These are phyloP conservation scores for Falco berigora DNA, from an alignment of 2,797 vertebrate genomes.

Conservation along the genomic window DNA sequence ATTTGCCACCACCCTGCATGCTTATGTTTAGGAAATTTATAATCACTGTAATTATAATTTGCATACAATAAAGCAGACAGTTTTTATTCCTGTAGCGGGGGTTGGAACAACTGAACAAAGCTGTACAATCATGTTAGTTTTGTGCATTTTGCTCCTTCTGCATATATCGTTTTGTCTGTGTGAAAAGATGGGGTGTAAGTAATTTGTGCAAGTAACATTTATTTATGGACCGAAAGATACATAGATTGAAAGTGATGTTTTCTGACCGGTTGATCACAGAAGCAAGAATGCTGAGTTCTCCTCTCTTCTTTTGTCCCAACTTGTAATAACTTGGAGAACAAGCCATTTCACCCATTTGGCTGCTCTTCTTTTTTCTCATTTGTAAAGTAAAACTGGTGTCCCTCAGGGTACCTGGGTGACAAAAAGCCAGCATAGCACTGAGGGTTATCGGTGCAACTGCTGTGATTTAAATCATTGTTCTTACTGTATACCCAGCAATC, in stretches of 20 bases:
- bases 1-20: background rate
- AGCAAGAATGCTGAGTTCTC: background rate
- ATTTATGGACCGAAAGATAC: rapidly evolving
- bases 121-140: rapidly evolving
- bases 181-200: background rate
- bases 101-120: background rate
- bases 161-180: rapidly evolving
- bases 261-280: rapidly evolving
- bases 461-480: background rate
- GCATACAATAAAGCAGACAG: background rate
- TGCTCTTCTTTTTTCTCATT: background rate
- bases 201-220: background rate
- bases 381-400: background rate
- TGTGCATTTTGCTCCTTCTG: background rate
- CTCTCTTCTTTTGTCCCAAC: background rate
- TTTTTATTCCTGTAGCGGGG: background rate
- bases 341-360: background rate
- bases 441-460: rapidly evolving
- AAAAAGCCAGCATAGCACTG: rapidly evolving
- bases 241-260: rapidly evolving
- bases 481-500: rapidly evolving
- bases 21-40: background rate
- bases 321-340: background rate
- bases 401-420: rapidly evolving
- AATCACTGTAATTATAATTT: rapidly evolving